Conservation (phyloP, 2,797 vertebrate genomes). For the Micrastur ruficollis region DNA sequence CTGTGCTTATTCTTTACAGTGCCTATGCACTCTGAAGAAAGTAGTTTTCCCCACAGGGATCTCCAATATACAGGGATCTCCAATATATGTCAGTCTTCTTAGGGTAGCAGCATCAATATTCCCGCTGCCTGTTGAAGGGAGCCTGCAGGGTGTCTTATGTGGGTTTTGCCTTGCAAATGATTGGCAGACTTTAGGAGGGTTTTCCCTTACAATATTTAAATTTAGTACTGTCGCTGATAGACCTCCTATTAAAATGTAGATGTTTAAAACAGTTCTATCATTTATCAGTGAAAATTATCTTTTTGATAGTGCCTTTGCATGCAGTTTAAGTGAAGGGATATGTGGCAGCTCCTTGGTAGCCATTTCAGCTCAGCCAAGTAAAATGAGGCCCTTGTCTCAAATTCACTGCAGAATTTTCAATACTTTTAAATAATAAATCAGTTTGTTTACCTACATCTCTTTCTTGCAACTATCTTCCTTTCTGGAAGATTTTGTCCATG, state of each 20-base stretch:
- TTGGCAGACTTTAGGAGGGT: neutral
- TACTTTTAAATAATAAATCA: neutral
- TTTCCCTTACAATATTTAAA: neutral
- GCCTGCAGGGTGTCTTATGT: neutral
- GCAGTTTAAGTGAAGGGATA: neutral
- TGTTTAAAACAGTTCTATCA: neutral
- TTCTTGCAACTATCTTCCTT: neutral
- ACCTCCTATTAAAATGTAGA: neutral
- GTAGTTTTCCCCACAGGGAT: neutral
- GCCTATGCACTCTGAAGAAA: neutral
- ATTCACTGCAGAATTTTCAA: neutral
- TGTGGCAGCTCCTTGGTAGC: neutral
- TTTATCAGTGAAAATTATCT: neutral
- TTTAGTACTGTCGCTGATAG: neutral
- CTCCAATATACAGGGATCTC: neutral
- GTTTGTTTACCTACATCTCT: neutral
- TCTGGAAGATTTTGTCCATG: neutral
- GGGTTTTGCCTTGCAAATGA: neutral
- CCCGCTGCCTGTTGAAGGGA: neutral
- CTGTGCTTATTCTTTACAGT: neutral
- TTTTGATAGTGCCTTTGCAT: neutral
- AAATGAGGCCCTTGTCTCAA: neutral
- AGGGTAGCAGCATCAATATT: neutral
- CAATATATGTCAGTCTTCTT: neutral
- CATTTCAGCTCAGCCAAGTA: neutral